These are phyloP conservation scores for Proterorhinus semilunaris DNA, from an alignment of 2,113 vertebrate species.

Conservation along the genomic window DNA sequence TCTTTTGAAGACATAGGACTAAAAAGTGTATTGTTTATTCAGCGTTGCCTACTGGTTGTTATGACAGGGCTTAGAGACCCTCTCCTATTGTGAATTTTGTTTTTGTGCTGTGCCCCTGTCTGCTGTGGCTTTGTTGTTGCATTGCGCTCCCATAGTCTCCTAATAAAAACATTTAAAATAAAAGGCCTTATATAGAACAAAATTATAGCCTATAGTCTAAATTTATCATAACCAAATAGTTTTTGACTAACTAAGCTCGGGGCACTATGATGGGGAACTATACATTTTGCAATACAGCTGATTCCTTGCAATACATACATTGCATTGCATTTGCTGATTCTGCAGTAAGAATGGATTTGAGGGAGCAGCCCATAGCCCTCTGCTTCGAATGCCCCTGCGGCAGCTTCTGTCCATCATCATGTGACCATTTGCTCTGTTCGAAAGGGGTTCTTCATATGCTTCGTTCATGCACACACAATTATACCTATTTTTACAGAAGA, in stretches of 20 bases:
- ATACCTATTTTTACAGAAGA: conserved; percentile 22
- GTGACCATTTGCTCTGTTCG: conserved; percentile 24
- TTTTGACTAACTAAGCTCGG: background rate
- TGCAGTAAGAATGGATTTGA: background rate
- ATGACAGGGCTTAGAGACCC: too few species aligned
- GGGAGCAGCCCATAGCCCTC: background rate
- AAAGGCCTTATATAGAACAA: too few species aligned
- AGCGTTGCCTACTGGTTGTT: too few species aligned
- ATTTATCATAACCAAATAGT: background rate
- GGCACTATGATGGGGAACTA: background rate
- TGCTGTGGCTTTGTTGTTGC: too few species aligned
- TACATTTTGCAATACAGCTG: background rate
- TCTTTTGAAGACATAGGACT: too few species aligned
- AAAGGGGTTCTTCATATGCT: conserved; percentile 48
- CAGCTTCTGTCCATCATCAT: conserved; percentile 29
- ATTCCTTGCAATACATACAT: background rate
- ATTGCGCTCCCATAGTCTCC: too few species aligned
- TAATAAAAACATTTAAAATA: too few species aligned
- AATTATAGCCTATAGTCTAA: background rate
- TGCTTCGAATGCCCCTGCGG: conserved; percentile 8
- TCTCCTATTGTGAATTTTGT: too few species aligned
- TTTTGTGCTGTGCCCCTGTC: too few species aligned
- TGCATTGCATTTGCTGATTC: background rate
- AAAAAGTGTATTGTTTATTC: too few species aligned
- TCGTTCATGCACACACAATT: conserved; percentile 29